Base-by-base conservation (phyloP, 2,113 vertebrate species). In the Cavia aperea region DNA sequence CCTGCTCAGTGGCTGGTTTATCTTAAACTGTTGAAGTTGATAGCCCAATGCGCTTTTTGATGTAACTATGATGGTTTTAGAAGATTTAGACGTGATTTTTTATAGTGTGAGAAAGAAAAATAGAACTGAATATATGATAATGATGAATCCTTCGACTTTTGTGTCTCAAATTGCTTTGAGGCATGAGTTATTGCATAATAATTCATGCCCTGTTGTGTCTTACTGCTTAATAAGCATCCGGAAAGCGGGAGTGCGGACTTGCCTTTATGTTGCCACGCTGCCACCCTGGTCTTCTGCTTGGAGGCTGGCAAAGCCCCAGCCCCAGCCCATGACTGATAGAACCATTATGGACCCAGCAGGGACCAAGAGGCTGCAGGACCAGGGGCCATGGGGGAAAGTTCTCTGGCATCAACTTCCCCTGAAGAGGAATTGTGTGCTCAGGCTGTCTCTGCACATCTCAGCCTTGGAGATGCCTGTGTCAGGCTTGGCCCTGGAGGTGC, bases 131-230 rank as follows among this genome's bases (percentile, higher is more conserved):
- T 0, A 0, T 93, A 83, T 85, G 95, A 88, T 94, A 70, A 88
- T 86, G 95, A 95, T 95, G 65, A 95, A n/a, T 95, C 93, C 77
- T 89, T 95, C 79, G 31, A 70, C 82, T 94, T 89, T 60, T 81
- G 62, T 79, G 78, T 88, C 7, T 95, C 75, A 68, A 89, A 87
- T 94, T 46, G 86, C 78, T 92, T 94, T 46, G 11, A 75, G 92
- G 94, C 84, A 36, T 78, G 82, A 96, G 73, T 91, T 91, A 92
- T 26, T 92, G 84, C 89, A 31, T 49, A 56, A 62, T 79, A 79
- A 94, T 70, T 78, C 93, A 81, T 1, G 49, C 92, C 81, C 92
- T 54, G 73, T 95, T 93, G 90, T 83, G 94, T 94, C 94, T 93
- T 43, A 66, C 86, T 62, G 94, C 92, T 91, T 92, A 93, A 75